Evolutionary conservation across 2,888 invertebrate genomes (phyloP).

Genomic region (Hemicrepidius hirtus): DNA sequence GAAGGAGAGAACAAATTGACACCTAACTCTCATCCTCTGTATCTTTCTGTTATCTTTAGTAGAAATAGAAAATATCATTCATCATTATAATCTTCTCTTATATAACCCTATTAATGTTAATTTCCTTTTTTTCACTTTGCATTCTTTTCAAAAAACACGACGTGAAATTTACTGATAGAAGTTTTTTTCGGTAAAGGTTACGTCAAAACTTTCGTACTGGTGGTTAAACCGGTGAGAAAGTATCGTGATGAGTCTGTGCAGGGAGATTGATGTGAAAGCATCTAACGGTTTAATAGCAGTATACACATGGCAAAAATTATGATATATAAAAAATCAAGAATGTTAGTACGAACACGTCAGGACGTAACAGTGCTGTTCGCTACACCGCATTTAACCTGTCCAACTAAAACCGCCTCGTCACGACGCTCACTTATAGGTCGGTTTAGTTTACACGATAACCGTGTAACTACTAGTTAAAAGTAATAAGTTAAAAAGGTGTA

Average conservation of each 20-base stretch:
- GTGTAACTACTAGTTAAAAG: constrained; percentile 44
- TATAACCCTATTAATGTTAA: too few species aligned
- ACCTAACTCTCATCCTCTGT: too few species aligned
- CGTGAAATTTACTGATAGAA: neutral
- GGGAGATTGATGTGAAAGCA: constrained; percentile 39
- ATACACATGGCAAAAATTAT: constrained; percentile 56
- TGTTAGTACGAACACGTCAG: constrained; percentile 61
- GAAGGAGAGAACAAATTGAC: too few species aligned
- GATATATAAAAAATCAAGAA: constrained; percentile 59
- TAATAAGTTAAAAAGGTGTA: constrained; percentile 44
- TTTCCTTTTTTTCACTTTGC: too few species aligned
- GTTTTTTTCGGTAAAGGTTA: neutral
- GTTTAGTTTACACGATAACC: constrained; percentile 50
- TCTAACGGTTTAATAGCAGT: constrained; percentile 62
- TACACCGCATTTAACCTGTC: constrained; percentile 64
- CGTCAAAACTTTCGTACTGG: constrained; percentile 16
- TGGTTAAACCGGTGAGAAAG: constrained; percentile 10
- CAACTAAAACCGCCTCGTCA: constrained; percentile 60
- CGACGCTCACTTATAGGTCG: constrained; percentile 49
- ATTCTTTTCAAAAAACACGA: neutral
- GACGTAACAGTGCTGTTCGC: constrained; percentile 60
- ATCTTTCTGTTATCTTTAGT: too few species aligned
- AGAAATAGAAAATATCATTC: too few species aligned
- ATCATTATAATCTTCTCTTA: too few species aligned
- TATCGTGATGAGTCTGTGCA: constrained; percentile 26